phyloP scores from a whole-genome alignment of 2,113 vertebrate genomes.

The Atrichornis clamosus region DNA sequence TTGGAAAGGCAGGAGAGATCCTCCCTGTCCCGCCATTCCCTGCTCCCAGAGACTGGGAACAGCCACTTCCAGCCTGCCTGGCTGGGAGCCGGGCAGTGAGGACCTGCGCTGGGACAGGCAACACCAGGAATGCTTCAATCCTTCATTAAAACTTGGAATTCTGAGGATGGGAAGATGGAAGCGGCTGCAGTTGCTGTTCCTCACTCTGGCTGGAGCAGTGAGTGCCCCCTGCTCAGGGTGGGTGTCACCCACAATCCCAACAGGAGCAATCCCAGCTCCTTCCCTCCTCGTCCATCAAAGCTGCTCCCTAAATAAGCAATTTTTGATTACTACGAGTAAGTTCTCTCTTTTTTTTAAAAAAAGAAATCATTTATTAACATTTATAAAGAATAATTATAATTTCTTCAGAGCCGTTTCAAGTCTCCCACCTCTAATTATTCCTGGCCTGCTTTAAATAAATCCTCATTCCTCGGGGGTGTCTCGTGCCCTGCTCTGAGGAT shows the following conservation, averaged over 20 bases:
- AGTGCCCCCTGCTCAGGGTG: neutral
- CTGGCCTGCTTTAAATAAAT: neutral
- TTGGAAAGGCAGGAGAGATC: neutral
- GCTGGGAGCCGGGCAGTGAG: neutral
- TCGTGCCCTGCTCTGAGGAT: neutral
- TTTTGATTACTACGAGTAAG: neutral
- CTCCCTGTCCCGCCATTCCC: neutral
- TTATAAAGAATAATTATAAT: neutral
- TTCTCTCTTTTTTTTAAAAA: neutral
- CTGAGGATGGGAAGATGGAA: neutral
- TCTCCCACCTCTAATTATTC: neutral
- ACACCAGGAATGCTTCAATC: neutral
- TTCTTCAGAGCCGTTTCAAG: neutral
- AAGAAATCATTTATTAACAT: neutral
- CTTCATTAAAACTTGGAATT: neutral
- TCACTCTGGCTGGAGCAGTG: rapidly evolving
- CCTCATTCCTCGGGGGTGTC: neutral
- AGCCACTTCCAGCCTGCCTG: neutral
- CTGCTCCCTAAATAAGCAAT: neutral
- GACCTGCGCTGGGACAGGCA: neutral
- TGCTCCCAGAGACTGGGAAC: rapidly evolving
- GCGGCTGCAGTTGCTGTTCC: neutral
- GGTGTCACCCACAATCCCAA: neutral
- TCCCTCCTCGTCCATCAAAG: neutral
- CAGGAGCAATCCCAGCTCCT: rapidly evolving